These are phyloP conservation scores for Spodoptera picta DNA, from an alignment of 2,888 invertebrate species.

Conservation along the genomic window DNA sequence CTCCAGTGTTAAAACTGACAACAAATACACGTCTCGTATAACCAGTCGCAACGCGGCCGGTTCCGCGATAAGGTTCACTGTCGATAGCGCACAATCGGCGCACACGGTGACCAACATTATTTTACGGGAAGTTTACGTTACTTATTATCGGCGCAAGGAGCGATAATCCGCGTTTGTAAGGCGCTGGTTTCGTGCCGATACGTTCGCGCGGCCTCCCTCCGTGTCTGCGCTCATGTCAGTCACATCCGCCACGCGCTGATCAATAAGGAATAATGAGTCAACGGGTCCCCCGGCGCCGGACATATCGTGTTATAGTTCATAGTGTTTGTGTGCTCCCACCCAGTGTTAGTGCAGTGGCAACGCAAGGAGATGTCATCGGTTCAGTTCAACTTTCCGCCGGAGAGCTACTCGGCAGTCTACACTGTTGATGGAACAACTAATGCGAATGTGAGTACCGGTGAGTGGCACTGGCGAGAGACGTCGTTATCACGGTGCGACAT, in stretches of 20 bases:
- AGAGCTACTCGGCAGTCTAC: constrained; percentile 83
- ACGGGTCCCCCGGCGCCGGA: constrained; percentile 60
- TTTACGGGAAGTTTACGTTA: constrained; percentile 78
- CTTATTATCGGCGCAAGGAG: constrained; percentile 78
- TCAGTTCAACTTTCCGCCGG: constrained; percentile 81
- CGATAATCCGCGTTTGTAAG: constrained; percentile 75
- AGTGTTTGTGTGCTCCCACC: constrained; percentile 55
- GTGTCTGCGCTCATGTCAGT: constrained; percentile 59
- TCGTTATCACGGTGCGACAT: constrained; percentile 66
- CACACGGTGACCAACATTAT: constrained; percentile 67
- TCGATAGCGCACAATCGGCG: constrained; percentile 70
- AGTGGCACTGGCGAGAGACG: constrained; percentile 57
- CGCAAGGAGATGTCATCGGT: constrained; percentile 71
- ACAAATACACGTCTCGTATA: constrained; percentile 67
- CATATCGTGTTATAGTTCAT: constrained; percentile 60
- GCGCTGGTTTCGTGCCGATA: constrained; percentile 60
- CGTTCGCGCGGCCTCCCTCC: constrained; percentile 47
- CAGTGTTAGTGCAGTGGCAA: constrained; percentile 69
- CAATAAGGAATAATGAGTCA: constrained; percentile 75
- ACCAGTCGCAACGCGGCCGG: constrained; percentile 70
- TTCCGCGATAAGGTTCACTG: constrained; percentile 76
- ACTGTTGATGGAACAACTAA: constrained; percentile 68
- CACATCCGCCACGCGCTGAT: constrained; percentile 63
- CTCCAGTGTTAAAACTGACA: constrained; percentile 67
- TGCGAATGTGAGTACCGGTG: constrained; percentile 80